A percentile compares a stretch with the other conserved stretches of the same genome.
Evolutionary conservation across 2,113 vertebrate species (phyloP).

Genomic region (Pogonocichla stellata): DNA sequence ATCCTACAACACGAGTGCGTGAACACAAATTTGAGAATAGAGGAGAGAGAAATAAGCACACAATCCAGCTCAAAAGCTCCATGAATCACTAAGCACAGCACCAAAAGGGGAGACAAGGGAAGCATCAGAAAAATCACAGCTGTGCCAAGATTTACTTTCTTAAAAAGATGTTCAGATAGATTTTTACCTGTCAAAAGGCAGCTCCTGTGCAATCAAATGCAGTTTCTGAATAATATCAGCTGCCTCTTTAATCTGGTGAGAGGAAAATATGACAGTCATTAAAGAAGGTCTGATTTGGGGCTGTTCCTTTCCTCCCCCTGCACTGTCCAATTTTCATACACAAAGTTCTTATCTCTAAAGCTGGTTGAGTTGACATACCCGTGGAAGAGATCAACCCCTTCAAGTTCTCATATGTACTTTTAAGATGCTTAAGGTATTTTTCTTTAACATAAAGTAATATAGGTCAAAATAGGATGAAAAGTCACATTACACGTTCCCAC

Average conservation of each 20-base stretch:
- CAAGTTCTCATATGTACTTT: neutral
- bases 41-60: neutral
- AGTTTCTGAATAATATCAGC: constrained; percentile 99
- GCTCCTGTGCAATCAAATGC: constrained; percentile 97
- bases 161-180: constrained; percentile 34
- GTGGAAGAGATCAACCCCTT: neutral
- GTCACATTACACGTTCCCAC: neutral
- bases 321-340: neutral
- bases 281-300: neutral
- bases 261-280: constrained; percentile 30
- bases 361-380: neutral
- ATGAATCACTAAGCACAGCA: neutral
- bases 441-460: neutral
- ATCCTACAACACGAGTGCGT: neutral
- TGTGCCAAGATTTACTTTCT: neutral
- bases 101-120: neutral
- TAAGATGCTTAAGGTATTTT: neutral
- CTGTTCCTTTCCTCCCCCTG: neutral
- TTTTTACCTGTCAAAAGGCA: constrained; percentile 95
- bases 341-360: neutral
- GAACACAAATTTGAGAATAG: constrained; percentile 8
- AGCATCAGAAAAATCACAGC: neutral
- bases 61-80: constrained; percentile 1
- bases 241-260: constrained; percentile 94
- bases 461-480: neutral